Evolutionary conservation across 2,113 vertebrate genomes (phyloP).

Genomic region (Fulica atra): DNA sequence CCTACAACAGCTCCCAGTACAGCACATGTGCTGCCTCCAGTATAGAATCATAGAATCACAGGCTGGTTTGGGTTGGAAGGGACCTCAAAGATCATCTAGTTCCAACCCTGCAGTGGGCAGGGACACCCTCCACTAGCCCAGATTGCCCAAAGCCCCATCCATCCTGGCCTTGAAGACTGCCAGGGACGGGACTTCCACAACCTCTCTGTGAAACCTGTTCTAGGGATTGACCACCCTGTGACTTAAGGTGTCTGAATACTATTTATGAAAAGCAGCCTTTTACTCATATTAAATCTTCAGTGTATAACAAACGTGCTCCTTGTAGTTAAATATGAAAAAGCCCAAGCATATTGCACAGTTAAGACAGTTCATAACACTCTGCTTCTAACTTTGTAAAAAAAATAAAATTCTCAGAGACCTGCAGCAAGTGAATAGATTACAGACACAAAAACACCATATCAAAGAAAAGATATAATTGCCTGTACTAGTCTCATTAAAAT

Average conservation of each 20-base stretch:
- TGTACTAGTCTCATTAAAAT: background rate
- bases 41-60: background rate
- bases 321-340: background rate
- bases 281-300: background rate
- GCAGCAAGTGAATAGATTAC: background rate
- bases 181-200: no score
- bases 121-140: no score
- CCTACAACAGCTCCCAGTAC: background rate
- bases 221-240: no score
- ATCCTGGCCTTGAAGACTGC: no score
- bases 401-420: background rate
- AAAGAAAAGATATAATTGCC: background rate
- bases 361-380: background rate
- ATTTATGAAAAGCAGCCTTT: background rate
- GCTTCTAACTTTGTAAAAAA: background rate
- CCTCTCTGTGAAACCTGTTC: no score
- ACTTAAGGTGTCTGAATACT: background rate
- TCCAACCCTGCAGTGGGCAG: no score
- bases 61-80: no score
- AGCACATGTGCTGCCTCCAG: background rate
- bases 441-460: background rate
- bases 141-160: no score
- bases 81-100: no score
- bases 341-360: background rate
- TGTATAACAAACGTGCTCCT: background rate